Conservation (phyloP, 2,888 invertebrate species). For the Leptopterna dolabrata region DNA sequence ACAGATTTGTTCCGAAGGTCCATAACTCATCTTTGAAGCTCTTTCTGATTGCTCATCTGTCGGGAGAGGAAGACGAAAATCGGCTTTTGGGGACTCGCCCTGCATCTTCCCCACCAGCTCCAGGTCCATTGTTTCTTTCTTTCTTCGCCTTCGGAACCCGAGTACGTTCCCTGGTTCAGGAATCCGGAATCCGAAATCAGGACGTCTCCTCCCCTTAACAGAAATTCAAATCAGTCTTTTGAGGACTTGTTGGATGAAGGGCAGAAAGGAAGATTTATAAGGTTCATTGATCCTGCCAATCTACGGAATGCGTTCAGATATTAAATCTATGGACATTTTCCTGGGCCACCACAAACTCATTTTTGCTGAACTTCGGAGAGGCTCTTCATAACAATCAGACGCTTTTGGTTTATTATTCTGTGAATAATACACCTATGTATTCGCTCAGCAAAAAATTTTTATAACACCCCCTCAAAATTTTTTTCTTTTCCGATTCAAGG, state of each 20-base stretch:
- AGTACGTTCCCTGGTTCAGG: neutral
- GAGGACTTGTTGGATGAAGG: conserved; percentile 6
- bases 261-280: neutral
- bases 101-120: neutral
- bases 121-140: conserved; percentile 27
- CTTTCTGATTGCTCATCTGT: neutral
- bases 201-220: neutral
- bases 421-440: no score
- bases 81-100: neutral
- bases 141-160: neutral
- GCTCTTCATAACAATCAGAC: no score
- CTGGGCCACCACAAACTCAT: no score
- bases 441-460: no score
- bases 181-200: conserved; percentile 21
- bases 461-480: no score
- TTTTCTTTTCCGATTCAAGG: no score
- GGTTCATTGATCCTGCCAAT: neutral
- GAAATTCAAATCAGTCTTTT: conserved; percentile 29
- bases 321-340: no score
- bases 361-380: no score
- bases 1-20: conserved; percentile 5
- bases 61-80: conserved; percentile 4
- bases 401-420: no score
- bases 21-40: neutral
- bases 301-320: no score